Evolutionary conservation across 2,113 vertebrate species (phyloP), one percentile per base, ranked within the genome.

Genomic region (Toxotes chatareus): DNA sequence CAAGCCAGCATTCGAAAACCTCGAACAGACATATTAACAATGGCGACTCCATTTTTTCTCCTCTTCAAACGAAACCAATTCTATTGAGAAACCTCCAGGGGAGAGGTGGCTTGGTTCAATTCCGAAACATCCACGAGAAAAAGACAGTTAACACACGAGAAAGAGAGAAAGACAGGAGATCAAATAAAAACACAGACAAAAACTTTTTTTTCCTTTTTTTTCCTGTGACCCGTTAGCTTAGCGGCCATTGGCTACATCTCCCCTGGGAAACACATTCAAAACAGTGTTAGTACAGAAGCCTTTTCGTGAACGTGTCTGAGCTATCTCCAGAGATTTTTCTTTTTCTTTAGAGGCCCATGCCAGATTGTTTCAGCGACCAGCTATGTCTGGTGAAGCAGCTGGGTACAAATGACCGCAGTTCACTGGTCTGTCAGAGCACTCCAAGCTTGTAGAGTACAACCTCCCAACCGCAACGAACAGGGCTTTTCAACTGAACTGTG

Each of bases 181-280:
- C 62, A 77, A 86, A 88, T 73, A 53, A 85, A 80, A 80, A 81
- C 59, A 85, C 34, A 76, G 3, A 75, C 1, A 60, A 76, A 68
- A 55, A 27, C 27, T 16, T 36, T 65, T 77, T 4, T 0, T 65
- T 65, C 64, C 67, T 68, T 80, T n/a, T n/a, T n/a, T n/a, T n/a
- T n/a, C n/a, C n/a, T 65, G 40, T 34, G 63, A 34, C 38, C 47
- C 13, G 9, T 90, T 76, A 81, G 19, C 66, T 80, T 83, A 65
- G 80, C 75, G 56, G 73, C 53, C 34, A 78, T 38, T 57, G 36
- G 72, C 80, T 80, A 76, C 46, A 60, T 80, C 76, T 86, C 76
- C 64, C 73, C 76, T 71, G 78, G 71, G 79, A 85, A 78, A 81
- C 70, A 87, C 70, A 79, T 56, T 74, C 67, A 88, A 65, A 89